Percentiles rank a stretch among this genome's conserved stretches.
These are phyloP conservation scores for Habropoda laboriosa DNA, from an alignment of 1,140 invertebrate genomes.

Conservation along the genomic window DNA sequence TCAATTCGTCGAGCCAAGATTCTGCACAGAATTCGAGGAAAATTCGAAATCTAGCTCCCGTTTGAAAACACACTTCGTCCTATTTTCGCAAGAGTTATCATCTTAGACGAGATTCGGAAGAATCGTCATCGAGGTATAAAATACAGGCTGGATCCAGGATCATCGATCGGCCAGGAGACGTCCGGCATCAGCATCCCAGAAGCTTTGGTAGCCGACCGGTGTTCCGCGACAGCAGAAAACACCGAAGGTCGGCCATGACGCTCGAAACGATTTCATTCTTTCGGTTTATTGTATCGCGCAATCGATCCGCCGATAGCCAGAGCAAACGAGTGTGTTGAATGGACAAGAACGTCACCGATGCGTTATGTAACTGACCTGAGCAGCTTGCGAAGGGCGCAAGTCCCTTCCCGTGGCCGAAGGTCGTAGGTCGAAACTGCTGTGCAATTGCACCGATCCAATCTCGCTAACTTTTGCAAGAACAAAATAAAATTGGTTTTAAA, in stretches of 20 bases:
- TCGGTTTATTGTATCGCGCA: constrained; percentile 34
- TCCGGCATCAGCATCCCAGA: background rate
- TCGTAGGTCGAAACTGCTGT: constrained; percentile 38
- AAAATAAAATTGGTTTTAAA: background rate
- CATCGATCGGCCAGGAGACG: background rate
- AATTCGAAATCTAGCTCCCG: no score
- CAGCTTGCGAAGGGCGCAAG: constrained; percentile 47
- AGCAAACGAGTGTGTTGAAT: constrained; percentile 55
- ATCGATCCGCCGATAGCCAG: constrained; percentile 53
- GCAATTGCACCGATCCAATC: background rate
- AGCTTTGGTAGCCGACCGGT: background rate
- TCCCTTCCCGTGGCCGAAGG: constrained; percentile 30
- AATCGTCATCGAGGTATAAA: no score
- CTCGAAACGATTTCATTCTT: constrained; percentile 26
- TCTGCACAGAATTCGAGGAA: no score
- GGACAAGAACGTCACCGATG: constrained; percentile 47
- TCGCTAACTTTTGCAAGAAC: background rate
- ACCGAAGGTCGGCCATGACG: constrained; percentile 7
- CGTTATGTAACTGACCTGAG: constrained; percentile 45
- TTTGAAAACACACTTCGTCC: no score
- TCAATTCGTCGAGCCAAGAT: no score
- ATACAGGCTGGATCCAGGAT: no score
- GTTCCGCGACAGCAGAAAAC: background rate
- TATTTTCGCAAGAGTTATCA: no score
- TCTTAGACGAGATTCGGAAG: no score